Conservation (phyloP, 2,888 invertebrate species). For the Drosophila neonasuta region DNA sequence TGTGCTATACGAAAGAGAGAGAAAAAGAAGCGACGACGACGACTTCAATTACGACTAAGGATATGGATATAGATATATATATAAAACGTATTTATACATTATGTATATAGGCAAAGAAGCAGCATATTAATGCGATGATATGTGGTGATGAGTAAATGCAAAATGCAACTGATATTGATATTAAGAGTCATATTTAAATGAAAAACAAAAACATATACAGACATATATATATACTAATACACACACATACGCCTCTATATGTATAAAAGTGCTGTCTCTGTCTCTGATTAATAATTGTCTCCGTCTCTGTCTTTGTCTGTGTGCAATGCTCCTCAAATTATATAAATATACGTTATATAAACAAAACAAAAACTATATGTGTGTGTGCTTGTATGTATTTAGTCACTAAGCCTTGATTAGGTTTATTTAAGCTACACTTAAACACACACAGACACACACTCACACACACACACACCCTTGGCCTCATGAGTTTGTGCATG, state of each 20-base stretch:
- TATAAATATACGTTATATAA: slow-evolving; percentile 1
- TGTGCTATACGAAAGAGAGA: slow-evolving; percentile 23
- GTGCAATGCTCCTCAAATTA: slow-evolving; percentile 1
- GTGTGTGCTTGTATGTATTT: slow-evolving; percentile 28
- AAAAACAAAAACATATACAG: slow-evolving; percentile 17
- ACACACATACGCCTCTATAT: slow-evolving; percentile 6
- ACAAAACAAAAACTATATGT: slow-evolving; percentile 5
- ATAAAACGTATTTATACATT: slow-evolving; percentile 16
- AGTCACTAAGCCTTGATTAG: slow-evolving; percentile 53
- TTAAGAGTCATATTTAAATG: slow-evolving; percentile 47
- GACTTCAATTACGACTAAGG: neutral
- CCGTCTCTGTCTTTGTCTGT: neutral
- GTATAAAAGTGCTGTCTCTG: slow-evolving; percentile 1
- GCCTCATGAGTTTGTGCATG: slow-evolving; percentile 76
- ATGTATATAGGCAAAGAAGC: slow-evolving; percentile 3
- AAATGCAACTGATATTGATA: slow-evolving; percentile 41
- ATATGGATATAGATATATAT: neutral
- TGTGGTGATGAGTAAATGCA: slow-evolving; percentile 6
- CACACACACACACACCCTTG: slow-evolving; percentile 41
- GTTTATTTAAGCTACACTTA: slow-evolving; percentile 54
- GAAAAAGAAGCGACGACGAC: neutral
- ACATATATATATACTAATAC: slow-evolving; percentile 14
- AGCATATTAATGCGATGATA: too few species aligned
- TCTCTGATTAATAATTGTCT: slow-evolving; percentile 7
- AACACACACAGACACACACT: slow-evolving; percentile 24